Base-by-base conservation (phyloP, 92 coral and sea anemone species). In the Bergia sp. region DNA sequence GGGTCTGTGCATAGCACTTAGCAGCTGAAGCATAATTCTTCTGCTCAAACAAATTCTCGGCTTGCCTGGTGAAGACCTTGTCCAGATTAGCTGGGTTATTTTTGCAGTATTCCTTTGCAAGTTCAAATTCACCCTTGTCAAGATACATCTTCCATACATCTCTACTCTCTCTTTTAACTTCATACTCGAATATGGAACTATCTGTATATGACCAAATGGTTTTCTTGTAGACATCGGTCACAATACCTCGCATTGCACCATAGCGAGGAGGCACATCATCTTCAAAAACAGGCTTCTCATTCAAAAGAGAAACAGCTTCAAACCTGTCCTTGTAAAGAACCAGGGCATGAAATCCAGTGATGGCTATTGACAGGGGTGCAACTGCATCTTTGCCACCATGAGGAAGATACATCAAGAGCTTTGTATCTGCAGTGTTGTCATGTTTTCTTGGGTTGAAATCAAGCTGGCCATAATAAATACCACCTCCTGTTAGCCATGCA, bases 401-500 rank as follows among this genome's bases (percentile, higher is more conserved):
- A 15, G 57, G 81, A 85, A 94, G 99, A 92, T 96, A 97, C 97
- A 91, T 92, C 2, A 97, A 83, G 20, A 97, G 85, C 82, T 94
- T 93, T 53, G 97, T 92, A 82, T 97, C 96, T 23, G 93, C 82
- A 49, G 98, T 97, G 91, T 94, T 91, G 77, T 89, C 91, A 53
- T 94, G 93, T 41, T 79, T 76, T 58, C 85, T 89, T 2, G 95
- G 90, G 83, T 91, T 90, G 85, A 97, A 96, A 72, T 94, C 95
- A 55, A 97, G 87, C 43, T 95, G 91, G 5, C 99, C 98, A 88
- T 94, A 97, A 84, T 95, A 97, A 15, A 97, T 96, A 36, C 99
- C 99, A 88, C 97, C 92, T 91, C 99, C 99, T 91, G 99, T 94
- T 7, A 97, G 94, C 99, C 99, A 97, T 65, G 98, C 99, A 91